Evolutionary conservation across 2,113 vertebrate species (phyloP), one percentile per base, ranked within the genome.

Genomic region (Ibidorhyncha struthersii): DNA sequence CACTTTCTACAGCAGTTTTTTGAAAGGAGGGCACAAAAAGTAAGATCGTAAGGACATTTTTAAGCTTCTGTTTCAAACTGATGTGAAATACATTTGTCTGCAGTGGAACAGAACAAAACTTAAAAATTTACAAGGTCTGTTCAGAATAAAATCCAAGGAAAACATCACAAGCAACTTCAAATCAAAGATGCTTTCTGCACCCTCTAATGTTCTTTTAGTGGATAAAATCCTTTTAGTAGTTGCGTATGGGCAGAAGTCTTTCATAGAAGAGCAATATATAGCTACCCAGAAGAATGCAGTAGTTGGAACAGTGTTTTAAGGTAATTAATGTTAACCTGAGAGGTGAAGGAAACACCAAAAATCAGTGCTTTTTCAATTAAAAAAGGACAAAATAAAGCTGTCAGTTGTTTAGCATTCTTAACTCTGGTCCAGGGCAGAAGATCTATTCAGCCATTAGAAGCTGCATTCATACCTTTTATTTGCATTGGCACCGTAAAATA

Each of bases 401-500:
- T 12, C 43, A 20, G 18, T 45, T 79, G n/a, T 92, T 93, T 12
- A 62, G 41, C 38, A 55, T 70, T 80, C 50, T 47, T 59, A 80
- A 72, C 19, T 56, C 40, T 73, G 32, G 62, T 76, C 45, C 65
- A 34, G 9, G 70, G 41, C 59, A 71, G 63, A 78, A 95, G 47
- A 56, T 80, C 90, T 69, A 27, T 12, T 86, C 49, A 86, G n/a
- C 40, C 29, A 49, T 8, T n/a, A 90, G 58, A 84, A 84, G 67
- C 82, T 82, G 29, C 45, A 65, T 50, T 93, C 52, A 65, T 65
- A 71, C 23, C 19, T 52, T 40, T 1, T 50, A 93, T 93, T 96
- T 96, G 78, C 86, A 76, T 8, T 92, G 91, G 94, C 86, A 92
- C 41, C 55, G 82, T n/a, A 93, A 83, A 96, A 93, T 30, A 63